These are phyloP conservation scores for Mustela nigripes DNA, from an alignment of 2,113 vertebrate genomes.

Conservation along the genomic window DNA sequence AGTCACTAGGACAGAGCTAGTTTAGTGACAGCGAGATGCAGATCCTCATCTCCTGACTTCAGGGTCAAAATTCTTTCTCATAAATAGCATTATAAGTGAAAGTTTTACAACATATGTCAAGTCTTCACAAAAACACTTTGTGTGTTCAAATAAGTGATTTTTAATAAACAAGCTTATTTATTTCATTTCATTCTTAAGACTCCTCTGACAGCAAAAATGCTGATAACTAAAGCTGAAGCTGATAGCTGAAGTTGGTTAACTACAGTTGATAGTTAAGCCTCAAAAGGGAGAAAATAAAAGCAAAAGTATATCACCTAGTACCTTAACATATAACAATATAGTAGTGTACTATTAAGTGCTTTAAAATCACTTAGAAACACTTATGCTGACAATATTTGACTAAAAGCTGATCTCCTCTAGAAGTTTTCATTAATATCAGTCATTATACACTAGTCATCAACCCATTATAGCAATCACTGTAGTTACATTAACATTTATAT, in stretches of 20 bases:
- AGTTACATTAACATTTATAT: background rate
- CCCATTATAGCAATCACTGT: background rate
- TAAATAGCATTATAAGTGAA: background rate
- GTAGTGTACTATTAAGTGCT: background rate
- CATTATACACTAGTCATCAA: background rate
- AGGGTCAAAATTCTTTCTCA: background rate
- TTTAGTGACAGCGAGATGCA: background rate
- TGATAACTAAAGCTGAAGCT: background rate
- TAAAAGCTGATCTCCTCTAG: constrained; percentile 20
- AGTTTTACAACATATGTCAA: background rate
- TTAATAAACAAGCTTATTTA: constrained; percentile 8
- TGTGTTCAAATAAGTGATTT: background rate
- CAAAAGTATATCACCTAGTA: background rate
- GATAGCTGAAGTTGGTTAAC: background rate
- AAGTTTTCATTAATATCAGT: background rate
- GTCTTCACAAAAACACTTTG: constrained; percentile 44
- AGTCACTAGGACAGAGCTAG: background rate
- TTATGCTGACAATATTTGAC: background rate
- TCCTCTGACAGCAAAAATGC: background rate
- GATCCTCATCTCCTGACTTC: background rate
- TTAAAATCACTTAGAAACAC: background rate
- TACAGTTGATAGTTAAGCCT: background rate
- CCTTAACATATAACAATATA: background rate
- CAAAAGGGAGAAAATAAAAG: background rate
- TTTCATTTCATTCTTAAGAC: background rate